These are phyloP conservation scores for Diabrotica balteata DNA, from an alignment of 2,888 invertebrate genomes.

Conservation along the genomic window DNA sequence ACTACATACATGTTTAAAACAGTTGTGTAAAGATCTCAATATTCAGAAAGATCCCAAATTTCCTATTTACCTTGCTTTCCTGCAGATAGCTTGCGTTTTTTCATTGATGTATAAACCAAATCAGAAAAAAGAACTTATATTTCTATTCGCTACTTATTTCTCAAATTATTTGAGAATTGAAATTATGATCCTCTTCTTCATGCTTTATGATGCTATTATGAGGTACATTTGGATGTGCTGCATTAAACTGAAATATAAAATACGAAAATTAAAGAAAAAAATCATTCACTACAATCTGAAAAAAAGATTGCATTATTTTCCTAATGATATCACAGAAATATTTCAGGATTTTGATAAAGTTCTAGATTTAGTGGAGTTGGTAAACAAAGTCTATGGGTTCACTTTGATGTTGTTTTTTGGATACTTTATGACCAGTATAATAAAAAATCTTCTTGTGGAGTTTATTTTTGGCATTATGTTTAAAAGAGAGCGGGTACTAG, in stretches of 20 bases:
- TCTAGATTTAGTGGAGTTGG: background rate
- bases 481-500: no score
- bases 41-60: background rate
- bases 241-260: background rate
- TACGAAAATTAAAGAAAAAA: background rate
- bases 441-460: slow-evolving; percentile 1
- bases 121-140: background rate
- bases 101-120: background rate
- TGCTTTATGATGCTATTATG: slow-evolving; percentile 4
- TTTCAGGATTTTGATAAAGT: slow-evolving; percentile 5
- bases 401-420: slow-evolving; percentile 11
- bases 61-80: background rate
- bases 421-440: background rate
- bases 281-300: slow-evolving; percentile 8
- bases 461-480: slow-evolving; percentile 7
- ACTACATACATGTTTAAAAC: background rate
- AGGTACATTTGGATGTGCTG: background rate
- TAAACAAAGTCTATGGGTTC: slow-evolving; percentile 6
- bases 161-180: background rate
- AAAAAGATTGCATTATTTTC: background rate
- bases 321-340: background rate
- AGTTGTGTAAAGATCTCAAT: background rate
- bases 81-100: background rate
- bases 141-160: background rate
- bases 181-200: background rate